Evolutionary conservation across 2,888 invertebrate species (phyloP).

Genomic region (Mythimna loreyi): DNA sequence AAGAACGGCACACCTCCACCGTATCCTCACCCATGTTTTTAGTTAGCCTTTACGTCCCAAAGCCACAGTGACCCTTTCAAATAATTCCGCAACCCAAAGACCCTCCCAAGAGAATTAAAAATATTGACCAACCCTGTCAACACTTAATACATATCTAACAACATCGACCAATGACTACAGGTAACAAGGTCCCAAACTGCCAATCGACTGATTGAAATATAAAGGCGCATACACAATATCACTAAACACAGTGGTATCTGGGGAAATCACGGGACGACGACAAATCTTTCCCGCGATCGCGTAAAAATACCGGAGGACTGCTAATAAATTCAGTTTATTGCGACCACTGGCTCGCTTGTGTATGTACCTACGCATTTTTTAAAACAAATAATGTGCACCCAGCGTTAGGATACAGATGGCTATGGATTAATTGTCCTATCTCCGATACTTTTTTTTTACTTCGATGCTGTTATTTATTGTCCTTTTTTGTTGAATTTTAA

Average conservation of each 20-base stretch:
- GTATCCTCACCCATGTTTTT: no score
- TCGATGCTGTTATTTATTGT: slow-evolving; percentile 53
- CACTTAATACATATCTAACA: slow-evolving; percentile 26
- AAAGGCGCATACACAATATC: slow-evolving; percentile 76
- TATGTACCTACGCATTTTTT: slow-evolving; percentile 55
- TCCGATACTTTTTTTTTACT: slow-evolving; percentile 48
- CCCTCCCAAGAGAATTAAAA: no score
- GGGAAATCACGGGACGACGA: slow-evolving; percentile 82
- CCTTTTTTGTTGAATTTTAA: slow-evolving; percentile 52
- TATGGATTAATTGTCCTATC: slow-evolving; percentile 64
- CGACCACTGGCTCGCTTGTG: slow-evolving; percentile 67
- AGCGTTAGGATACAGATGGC: slow-evolving; percentile 65
- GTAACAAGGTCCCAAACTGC: slow-evolving; percentile 57
- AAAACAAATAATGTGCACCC: slow-evolving; percentile 63
- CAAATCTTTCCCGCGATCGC: slow-evolving; percentile 80
- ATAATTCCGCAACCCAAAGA: no score
- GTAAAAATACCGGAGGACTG: slow-evolving; percentile 75
- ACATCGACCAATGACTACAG: slow-evolving; percentile 44
- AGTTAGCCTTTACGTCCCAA: no score
- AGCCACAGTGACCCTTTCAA: no score
- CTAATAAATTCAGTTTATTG: slow-evolving; percentile 82
- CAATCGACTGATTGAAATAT: slow-evolving; percentile 75
- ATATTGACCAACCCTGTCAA: slow-evolving; percentile 8
- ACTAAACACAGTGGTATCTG: slow-evolving; percentile 77
- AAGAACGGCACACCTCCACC: no score